Evolutionary conservation across 2,888 invertebrate species (phyloP), one percentile per base, ranked within the genome.

Genomic region (Oligia latruncula): DNA sequence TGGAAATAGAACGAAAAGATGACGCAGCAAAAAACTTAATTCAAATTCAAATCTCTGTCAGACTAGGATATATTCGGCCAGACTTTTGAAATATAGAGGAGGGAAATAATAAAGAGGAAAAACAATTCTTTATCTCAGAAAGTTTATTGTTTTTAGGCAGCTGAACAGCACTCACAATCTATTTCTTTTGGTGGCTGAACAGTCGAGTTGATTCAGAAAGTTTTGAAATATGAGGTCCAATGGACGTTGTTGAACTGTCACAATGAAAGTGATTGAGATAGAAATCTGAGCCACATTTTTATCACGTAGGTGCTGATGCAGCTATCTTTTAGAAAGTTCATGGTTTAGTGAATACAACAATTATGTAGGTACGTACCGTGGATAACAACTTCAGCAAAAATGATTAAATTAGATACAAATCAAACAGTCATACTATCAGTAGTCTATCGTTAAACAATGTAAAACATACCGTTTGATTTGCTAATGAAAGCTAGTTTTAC

Each of bases 401-500:
- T 11, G 2, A 11, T 46, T 46, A 2, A n/a, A 68, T 43, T n/a
- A n/a, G 9, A n/a, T 43, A 68, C 2, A 43, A 68, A n/a, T 49
- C 13, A 13, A 5, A 17, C 17, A 17, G 4, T 52, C 49, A 15
- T 52, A 52, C 4, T 52, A 4, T 52, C 52, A 52, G 1, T 52
- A 52, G 17, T 52, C 17, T 5, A 17, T 17, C 52, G 17, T 17
- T 6, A 55, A 72, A 74, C 58, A 66, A 49, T 73, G 46, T 49
- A 40, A 23, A 49, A 70, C 64, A 65, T 64, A 71, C 20, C 52
- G 60, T 80, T 85, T 65, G 71, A 62, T 78, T 78, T 78, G 58
- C 62, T 70, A 81, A 83, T 78, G 60, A 80, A 85, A 87, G 73
- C 75, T 72, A 71, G 86, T 87, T 87, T 87, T 78, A 80, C 73